phyloP scores from a whole-genome alignment of 92 coral and sea anemone genomes.

The Montipora capitata region DNA sequence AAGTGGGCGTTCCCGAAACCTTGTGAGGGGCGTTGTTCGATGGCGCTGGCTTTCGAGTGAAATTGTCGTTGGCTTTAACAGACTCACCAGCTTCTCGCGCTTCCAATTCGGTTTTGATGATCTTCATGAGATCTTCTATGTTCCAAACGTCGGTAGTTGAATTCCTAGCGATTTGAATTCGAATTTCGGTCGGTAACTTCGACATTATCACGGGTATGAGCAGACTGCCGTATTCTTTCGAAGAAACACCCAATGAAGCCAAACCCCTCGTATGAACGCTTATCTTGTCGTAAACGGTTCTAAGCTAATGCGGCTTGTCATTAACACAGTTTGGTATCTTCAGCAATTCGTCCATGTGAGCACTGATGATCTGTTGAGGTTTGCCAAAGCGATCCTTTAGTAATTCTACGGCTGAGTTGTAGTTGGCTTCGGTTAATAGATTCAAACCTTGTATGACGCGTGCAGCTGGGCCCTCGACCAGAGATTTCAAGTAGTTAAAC shows the following conservation, averaged over 20 bases:
- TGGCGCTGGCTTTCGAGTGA: background rate
- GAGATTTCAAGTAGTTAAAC: conserved; percentile 39
- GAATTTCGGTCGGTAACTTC: conserved; percentile 52
- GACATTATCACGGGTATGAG: conserved; percentile 58
- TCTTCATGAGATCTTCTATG: conserved; percentile 49
- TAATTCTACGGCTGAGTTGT: conserved; percentile 21
- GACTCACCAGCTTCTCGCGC: conserved; percentile 64
- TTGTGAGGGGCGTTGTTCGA: background rate
- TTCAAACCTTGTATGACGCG: conserved; percentile 43
- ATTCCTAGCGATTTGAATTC: conserved; percentile 51
- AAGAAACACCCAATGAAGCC: conserved; percentile 39
- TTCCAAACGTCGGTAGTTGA: conserved; percentile 45
- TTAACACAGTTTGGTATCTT: conserved; percentile 36
- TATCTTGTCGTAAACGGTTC: conserved; percentile 42
- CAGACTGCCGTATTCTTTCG: conserved; percentile 66
- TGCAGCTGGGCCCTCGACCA: background rate
- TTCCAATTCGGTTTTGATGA: conserved; percentile 46
- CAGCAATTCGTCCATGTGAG: conserved; percentile 69
- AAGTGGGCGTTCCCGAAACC: conserved; percentile 44
- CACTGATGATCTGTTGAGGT: conserved; percentile 45
- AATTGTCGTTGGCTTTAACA: background rate
- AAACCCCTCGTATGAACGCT: conserved; percentile 69
- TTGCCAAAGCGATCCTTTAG: background rate
- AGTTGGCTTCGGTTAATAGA: background rate
- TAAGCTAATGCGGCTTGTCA: conserved; percentile 23